A percentile compares a stretch with the other conserved stretches of the same genome.
Conservation (phyloP, 2,113 vertebrate species). For the Erpornis zantholeuca region DNA sequence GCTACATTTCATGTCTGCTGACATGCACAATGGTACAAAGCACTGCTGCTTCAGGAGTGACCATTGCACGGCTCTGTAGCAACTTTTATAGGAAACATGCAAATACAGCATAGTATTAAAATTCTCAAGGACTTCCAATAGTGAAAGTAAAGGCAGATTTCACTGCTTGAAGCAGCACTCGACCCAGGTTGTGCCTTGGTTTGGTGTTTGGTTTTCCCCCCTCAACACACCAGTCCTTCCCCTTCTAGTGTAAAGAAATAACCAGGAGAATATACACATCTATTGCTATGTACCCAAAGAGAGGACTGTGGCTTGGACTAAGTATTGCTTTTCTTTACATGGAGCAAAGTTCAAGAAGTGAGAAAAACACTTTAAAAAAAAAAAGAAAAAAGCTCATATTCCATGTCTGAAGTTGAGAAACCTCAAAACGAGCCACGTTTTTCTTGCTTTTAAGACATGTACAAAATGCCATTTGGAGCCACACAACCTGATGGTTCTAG, state of each 20-base stretch:
- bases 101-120: constrained; percentile 3
- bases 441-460: constrained; percentile 74
- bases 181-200: neutral
- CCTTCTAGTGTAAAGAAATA: constrained; percentile 36
- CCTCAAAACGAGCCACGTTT: constrained; percentile 69
- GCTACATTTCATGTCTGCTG: constrained; percentile 65
- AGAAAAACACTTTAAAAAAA: constrained; percentile 39
- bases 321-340: constrained; percentile 77
- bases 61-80: constrained; percentile 42
- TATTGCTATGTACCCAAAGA: constrained; percentile 77
- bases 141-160: neutral
- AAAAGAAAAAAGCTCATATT: constrained; percentile 60
- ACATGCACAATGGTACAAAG: constrained; percentile 38
- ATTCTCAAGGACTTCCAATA: neutral
- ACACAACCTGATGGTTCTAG: constrained; percentile 91
- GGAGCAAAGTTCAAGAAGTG: constrained; percentile 54
- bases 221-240: constrained; percentile 3
- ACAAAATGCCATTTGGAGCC: constrained; percentile 79
- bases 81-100: constrained; percentile 23
- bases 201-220: neutral
- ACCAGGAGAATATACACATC: constrained; percentile 49
- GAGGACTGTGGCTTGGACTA: constrained; percentile 71
- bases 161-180: constrained; percentile 6
- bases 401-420: constrained; percentile 71
- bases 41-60: neutral